These are phyloP conservation scores for Enteromius fasciolatus DNA, from an alignment of 2,797 vertebrate species.

Conservation along the genomic window DNA sequence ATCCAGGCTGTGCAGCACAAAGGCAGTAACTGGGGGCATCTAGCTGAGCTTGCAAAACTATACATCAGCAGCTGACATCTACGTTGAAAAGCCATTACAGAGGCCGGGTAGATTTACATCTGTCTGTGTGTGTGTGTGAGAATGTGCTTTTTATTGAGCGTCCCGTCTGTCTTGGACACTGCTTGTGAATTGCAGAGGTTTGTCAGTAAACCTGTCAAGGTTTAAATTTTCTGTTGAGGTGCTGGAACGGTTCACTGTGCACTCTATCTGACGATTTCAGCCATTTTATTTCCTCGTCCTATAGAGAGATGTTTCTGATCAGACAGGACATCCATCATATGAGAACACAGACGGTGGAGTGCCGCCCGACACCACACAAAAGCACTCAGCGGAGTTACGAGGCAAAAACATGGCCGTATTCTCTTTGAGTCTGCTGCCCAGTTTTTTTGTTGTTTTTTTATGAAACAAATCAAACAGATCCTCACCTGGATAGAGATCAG, in stretches of 20 bases:
- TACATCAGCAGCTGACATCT: slow-evolving; percentile 47
- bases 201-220: slow-evolving; percentile 61
- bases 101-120: slow-evolving; percentile 40
- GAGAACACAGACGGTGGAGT: slow-evolving; percentile 4
- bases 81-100: slow-evolving; percentile 53
- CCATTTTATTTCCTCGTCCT: slow-evolving; percentile 55
- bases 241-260: slow-evolving; percentile 18
- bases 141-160: slow-evolving; percentile 53
- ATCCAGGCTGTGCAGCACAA: slow-evolving; percentile 2
- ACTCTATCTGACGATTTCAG: slow-evolving; percentile 49
- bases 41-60: slow-evolving; percentile 44
- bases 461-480: slow-evolving; percentile 31
- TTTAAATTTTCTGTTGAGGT: slow-evolving; percentile 46
- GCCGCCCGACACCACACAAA: slow-evolving; percentile 6
- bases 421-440: neutral
- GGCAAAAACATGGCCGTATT: slow-evolving; percentile 26
- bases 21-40: slow-evolving; percentile 38
- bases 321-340: slow-evolving; percentile 45
- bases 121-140: slow-evolving; percentile 20
- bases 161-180: slow-evolving; percentile 24
- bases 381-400: slow-evolving; percentile 9
- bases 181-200: slow-evolving; percentile 48
- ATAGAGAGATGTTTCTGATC: slow-evolving; percentile 58
- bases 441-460: neutral
- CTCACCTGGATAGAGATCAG: slow-evolving; percentile 51